Conservation (phyloP, 2,888 invertebrate species). For the Lasioglossum morio region DNA sequence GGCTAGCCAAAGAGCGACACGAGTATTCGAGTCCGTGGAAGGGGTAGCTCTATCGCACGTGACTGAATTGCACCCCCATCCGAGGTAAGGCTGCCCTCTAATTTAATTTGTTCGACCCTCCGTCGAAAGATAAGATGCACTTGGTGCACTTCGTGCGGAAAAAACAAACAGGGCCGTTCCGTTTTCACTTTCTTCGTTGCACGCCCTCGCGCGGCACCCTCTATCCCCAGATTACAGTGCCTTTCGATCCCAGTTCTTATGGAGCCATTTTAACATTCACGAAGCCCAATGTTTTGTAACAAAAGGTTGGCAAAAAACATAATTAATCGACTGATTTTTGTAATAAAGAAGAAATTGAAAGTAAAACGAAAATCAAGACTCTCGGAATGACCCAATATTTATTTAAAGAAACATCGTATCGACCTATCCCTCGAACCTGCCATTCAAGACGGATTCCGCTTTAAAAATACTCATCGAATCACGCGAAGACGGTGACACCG, state of each 20-base stretch:
- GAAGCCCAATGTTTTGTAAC: too few relatives aligned
- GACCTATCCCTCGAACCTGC: slow-evolving; percentile 20
- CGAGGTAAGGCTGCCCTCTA: slow-evolving; percentile 64
- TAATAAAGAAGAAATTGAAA: too few relatives aligned
- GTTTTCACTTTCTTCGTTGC: slow-evolving; percentile 39
- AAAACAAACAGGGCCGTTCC: slow-evolving; percentile 58
- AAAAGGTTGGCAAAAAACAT: too few relatives aligned
- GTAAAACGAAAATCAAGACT: too few relatives aligned
- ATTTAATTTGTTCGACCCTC: slow-evolving; percentile 70
- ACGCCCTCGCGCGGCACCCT: neutral
- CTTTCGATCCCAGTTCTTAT: neutral
- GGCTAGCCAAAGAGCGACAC: slow-evolving; percentile 33
- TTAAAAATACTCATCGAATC: slow-evolving; percentile 18
- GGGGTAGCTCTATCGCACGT: slow-evolving; percentile 44
- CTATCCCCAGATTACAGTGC: neutral
- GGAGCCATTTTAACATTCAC: neutral
- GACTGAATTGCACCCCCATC: slow-evolving; percentile 61
- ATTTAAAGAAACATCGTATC: slow-evolving; percentile 9
- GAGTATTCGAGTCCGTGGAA: slow-evolving; percentile 40
- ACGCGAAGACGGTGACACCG: neutral
- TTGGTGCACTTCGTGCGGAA: slow-evolving; percentile 67
- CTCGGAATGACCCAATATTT: neutral
- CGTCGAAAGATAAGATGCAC: slow-evolving; percentile 69
- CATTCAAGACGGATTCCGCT: slow-evolving; percentile 5
- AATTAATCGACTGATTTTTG: too few relatives aligned